phyloP scores from a whole-genome alignment of 1,140 invertebrate genomes.

The Trachymyrmex cornetzi region DNA sequence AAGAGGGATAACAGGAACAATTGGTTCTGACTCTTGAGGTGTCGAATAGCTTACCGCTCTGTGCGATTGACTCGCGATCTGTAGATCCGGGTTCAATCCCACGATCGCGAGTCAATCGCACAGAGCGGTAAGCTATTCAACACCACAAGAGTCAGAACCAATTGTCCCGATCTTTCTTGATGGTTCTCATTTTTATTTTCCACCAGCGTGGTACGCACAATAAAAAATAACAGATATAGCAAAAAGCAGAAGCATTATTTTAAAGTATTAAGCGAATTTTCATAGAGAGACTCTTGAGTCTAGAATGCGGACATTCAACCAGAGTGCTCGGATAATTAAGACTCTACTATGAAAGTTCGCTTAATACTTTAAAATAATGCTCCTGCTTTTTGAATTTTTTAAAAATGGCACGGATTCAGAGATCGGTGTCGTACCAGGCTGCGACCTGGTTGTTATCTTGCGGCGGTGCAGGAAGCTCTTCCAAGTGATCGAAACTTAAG shows the following conservation, averaged over 20 bases:
- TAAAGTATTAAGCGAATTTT: no score
- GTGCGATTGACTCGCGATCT: no score
- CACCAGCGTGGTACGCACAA: no score
- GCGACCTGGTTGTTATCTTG: conserved; percentile 96
- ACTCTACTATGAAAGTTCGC: conserved; percentile 18
- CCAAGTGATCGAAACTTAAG: conserved; percentile 93
- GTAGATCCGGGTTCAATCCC: no score
- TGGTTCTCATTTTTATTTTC: no score
- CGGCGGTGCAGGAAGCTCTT: conserved; percentile 94
- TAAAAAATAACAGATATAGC: no score
- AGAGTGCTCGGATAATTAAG: conserved; percentile 13
- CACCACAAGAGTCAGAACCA: no score
- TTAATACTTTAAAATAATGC: conserved; percentile 21
- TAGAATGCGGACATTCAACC: conserved; percentile 16
- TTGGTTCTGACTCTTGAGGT: background rate
- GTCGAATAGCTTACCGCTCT: no score
- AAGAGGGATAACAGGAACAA: background rate
- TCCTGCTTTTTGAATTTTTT: conserved; percentile 39
- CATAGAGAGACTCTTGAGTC: background rate
- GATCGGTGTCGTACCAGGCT: conserved; percentile 98
- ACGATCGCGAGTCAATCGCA: no score
- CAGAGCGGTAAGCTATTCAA: no score
- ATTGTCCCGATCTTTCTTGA: no score
- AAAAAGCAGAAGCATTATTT: no score
- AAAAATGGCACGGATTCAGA: conserved; percentile 88